phyloP scores from a whole-genome alignment of 2,113 vertebrate species.

The Butorides virescens region DNA sequence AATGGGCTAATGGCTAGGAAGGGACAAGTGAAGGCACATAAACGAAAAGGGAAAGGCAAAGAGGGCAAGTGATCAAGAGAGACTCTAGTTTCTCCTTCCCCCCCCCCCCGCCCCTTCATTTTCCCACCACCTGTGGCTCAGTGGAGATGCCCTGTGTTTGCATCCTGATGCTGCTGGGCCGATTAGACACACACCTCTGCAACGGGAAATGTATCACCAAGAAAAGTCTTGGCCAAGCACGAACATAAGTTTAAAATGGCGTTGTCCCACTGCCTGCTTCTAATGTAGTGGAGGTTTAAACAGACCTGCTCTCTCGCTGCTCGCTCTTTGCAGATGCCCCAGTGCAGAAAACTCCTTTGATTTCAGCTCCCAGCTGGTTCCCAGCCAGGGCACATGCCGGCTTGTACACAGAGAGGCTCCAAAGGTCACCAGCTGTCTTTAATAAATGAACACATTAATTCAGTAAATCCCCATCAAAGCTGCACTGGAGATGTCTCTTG shows the following conservation, averaged over 20 bases:
- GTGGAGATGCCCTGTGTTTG: neutral
- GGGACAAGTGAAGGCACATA: neutral
- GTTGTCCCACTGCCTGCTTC: neutral
- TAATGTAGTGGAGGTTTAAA: neutral
- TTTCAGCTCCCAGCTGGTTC: neutral
- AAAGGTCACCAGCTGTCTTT: neutral
- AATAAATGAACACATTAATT: neutral
- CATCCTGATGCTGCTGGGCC: neutral
- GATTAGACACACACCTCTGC: accelerated
- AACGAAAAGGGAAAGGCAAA: neutral
- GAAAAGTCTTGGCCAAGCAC: neutral
- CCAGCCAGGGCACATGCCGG: neutral
- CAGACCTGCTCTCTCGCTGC: neutral
- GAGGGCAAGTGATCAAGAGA: neutral
- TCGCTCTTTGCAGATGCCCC: neutral
- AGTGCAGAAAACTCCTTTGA: neutral
- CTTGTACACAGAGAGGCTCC: neutral
- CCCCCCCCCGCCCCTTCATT: accelerated
- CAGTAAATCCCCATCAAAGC: neutral
- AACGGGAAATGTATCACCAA: neutral
- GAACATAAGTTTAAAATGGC: neutral
- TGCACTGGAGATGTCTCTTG: neutral
- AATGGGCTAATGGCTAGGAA: neutral
- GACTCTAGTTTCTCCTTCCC: neutral
- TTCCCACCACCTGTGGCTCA: neutral